phyloP scores from a whole-genome alignment of 2,797 vertebrate species.

The Emydoidea blandingii region DNA sequence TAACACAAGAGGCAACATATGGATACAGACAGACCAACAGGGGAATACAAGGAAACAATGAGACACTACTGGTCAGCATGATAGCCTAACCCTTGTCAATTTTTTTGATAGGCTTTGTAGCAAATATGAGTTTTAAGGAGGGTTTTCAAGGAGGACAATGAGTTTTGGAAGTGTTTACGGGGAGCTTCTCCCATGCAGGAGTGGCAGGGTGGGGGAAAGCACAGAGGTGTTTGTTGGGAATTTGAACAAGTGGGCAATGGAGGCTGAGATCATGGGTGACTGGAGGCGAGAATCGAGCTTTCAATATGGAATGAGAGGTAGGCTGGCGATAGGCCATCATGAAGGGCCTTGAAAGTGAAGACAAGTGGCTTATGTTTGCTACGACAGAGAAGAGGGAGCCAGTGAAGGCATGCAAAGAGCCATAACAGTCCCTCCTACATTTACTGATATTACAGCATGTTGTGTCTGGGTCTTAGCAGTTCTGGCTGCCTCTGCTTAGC shows the following conservation, averaged over 20 bases:
- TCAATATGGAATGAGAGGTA: background rate
- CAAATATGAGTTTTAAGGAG: background rate
- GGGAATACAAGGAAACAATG: background rate
- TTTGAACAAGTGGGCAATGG: background rate
- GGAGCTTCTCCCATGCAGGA: background rate
- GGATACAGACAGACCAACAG: background rate
- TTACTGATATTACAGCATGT: background rate
- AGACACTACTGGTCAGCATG: background rate
- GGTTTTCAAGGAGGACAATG: background rate
- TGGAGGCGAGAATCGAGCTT: background rate
- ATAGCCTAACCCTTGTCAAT: background rate
- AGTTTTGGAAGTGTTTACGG: background rate
- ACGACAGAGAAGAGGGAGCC: background rate
- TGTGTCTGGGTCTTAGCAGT: background rate
- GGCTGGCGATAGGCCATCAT: background rate
- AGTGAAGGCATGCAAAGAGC: background rate
- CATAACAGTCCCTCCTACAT: background rate
- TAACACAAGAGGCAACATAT: background rate
- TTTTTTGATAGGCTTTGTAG: background rate
- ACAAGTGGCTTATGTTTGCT: background rate
- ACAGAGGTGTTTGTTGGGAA: background rate
- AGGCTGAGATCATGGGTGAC: background rate
- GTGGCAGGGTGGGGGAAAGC: background rate
- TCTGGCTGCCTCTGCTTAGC: background rate
- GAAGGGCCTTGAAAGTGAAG: background rate